Evolutionary conservation across 1,140 invertebrate species (phyloP).

Genomic region (Drosophila sucinea): DNA sequence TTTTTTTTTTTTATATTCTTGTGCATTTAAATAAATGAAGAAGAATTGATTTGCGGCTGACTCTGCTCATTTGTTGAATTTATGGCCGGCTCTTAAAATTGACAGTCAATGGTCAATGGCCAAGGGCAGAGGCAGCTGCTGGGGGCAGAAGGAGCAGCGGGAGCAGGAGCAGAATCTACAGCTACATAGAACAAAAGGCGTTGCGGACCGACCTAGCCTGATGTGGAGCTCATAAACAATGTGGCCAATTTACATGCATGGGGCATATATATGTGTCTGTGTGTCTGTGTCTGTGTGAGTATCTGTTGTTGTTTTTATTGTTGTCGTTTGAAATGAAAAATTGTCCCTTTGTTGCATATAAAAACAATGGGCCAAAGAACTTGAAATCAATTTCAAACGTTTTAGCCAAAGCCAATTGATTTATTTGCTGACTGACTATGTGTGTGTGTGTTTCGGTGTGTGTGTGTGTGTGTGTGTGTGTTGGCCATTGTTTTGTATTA

Average conservation of each 20-base stretch:
- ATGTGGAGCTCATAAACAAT: constrained; percentile 69
- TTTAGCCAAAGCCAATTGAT: constrained; percentile 80
- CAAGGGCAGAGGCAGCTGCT: constrained; percentile 23
- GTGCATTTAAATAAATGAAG: constrained; percentile 58
- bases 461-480: constrained; percentile 27
- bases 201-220: constrained; percentile 24
- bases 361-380: constrained; percentile 78
- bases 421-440: constrained; percentile 59
- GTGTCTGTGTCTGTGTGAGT: constrained; percentile 18
- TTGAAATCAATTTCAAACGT: constrained; percentile 79
- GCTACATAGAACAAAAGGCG: constrained; percentile 46
- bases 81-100: constrained; percentile 76
- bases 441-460: constrained; percentile 14
- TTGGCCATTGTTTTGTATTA: constrained; percentile 56
- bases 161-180: constrained; percentile 6
- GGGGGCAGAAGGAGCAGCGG: not conserved
- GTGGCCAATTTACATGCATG: constrained; percentile 76
- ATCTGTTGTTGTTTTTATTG: constrained; percentile 57
- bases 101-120: constrained; percentile 71
- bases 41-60: constrained; percentile 42
- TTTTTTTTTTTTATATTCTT: constrained; percentile 40
- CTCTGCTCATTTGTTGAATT: constrained; percentile 70
- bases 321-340: constrained; percentile 71
- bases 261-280: constrained; percentile 45
- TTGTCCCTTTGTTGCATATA: constrained; percentile 80